Evolutionary conservation across 2,888 invertebrate species (phyloP), one percentile per base, ranked within the genome.

Genomic region (Homarus gammarus): DNA sequence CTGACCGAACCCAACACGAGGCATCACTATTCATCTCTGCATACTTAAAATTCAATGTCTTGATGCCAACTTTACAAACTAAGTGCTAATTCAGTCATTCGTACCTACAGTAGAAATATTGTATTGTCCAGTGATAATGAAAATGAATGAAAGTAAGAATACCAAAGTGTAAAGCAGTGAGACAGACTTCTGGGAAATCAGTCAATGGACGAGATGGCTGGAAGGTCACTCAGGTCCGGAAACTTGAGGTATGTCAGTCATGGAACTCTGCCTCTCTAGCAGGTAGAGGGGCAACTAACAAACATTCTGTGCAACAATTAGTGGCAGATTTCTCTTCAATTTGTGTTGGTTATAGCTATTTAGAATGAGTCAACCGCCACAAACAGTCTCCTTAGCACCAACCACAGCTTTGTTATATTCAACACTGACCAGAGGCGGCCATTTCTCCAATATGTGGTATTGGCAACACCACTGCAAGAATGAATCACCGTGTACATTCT

Each of bases 181-280:
- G 0, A 73, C 10, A 40, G 15, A 73, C 31, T 40, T 40, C 38
- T 40, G 38, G 5, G 73, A 40, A 36, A 36, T n/a, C 22, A 36
- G 73, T 18, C 40, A 40, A 22, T 73, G 73, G 31, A 2, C 33
- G 36, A 36, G 40, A 40, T 73, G 22, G 6, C 40, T 36, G 73
- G 73, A 40, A 40, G 73, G 73, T 27, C 64, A 64, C 31, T 64
- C 64, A 22, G 64, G 64, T n/a, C 64, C 64, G 31, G 64, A 64
- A 64, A 64, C 31, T 27, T 3, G 3, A 2, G 64, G 64, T 27
- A 64, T 64, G 64, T 64, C n/a, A 27, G 38, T n/a, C 73, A 73
- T n/a, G 18, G 73, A 68, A 56, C 56, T 12, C 18, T 56, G 12
- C 44, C 22, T 56, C 22, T 15, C 5, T 22, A 56, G 15, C 5